Conservation (phyloP, 2,113 vertebrate species). For the Eolophus roseicapilla region DNA sequence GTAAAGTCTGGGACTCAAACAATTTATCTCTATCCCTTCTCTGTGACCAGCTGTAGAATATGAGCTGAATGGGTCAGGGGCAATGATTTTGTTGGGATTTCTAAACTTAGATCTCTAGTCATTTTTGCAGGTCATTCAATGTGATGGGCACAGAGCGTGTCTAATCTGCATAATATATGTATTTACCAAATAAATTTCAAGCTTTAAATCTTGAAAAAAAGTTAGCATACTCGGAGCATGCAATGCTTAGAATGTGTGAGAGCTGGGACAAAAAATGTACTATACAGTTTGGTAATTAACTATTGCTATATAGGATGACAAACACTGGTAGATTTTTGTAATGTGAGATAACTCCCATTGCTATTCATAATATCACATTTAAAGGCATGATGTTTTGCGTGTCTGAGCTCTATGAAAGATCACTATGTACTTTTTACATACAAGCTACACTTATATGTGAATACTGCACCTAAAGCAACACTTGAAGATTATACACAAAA, state of each 20-base stretch:
- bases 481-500: background rate
- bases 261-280: background rate
- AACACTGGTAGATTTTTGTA: background rate
- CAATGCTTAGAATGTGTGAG: background rate
- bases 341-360: background rate
- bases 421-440: background rate
- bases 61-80: background rate
- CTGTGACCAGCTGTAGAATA: background rate
- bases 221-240: background rate
- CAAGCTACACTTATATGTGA: background rate
- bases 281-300: background rate
- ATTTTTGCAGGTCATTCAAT: background rate
- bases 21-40: background rate
- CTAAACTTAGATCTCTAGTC: background rate
- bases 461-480: background rate
- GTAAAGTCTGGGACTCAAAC: background rate
- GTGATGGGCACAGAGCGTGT: background rate
- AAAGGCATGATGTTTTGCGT: background rate
- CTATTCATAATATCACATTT: background rate
- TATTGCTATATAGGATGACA: background rate
- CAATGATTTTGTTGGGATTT: background rate
- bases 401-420: background rate
- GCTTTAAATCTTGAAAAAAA: background rate
- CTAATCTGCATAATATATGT: background rate
- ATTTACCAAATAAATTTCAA: background rate